Evolutionary conservation across 2,888 invertebrate species (phyloP).

Genomic region (Platycheirus rosarum): DNA sequence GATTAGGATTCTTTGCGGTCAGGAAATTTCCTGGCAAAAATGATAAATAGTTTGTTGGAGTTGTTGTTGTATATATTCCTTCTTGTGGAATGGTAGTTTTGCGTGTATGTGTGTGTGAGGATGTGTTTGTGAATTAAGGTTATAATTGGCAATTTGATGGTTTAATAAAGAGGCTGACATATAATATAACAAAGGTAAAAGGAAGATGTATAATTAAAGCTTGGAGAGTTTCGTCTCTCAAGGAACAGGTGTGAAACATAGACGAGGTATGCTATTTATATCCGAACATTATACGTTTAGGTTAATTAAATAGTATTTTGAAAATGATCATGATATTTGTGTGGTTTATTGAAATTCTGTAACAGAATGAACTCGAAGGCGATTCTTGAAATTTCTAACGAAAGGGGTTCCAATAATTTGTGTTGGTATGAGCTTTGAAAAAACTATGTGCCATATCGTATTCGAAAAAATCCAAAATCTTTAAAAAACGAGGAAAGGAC

Average conservation of each 20-base stretch:
- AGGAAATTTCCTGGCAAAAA: conserved; percentile 36
- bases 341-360: background rate
- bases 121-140: conserved; percentile 30
- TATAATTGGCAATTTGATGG: conserved; percentile 49
- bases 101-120: background rate
- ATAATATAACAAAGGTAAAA: conserved; percentile 4
- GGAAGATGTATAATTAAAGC: background rate
- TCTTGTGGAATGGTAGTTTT: background rate
- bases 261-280: background rate
- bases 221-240: background rate
- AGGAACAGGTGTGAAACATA: background rate
- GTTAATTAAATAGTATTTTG: background rate
- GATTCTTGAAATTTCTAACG: no score
- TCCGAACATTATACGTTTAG: background rate
- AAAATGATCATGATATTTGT: conserved; percentile 1
- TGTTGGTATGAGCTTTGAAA: no score
- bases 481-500: no score
- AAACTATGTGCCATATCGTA: no score
- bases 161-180: conserved; percentile 21
- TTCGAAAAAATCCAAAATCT: no score
- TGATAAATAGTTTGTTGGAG: conserved; percentile 55
- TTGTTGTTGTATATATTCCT: background rate
- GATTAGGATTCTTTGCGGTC: conserved; percentile 62
- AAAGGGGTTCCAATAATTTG: no score
- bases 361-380: no score